Percentiles rank a stretch among this genome's conserved stretches.
phyloP scores from a whole-genome alignment of 2,797 vertebrate genomes.

The Sebastes minor region DNA sequence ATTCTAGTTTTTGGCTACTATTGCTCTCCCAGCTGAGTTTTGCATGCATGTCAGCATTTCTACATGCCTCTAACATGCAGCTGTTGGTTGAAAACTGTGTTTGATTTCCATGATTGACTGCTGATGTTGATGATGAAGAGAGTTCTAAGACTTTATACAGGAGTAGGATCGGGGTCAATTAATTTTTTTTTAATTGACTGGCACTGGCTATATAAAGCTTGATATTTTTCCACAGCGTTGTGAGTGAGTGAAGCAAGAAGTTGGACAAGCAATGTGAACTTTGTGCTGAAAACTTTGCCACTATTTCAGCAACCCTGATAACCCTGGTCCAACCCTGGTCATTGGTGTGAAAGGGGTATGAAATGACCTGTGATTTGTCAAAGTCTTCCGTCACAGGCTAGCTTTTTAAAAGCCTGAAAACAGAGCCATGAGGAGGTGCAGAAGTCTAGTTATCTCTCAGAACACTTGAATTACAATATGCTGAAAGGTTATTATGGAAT shows the following conservation, averaged over 20 bases:
- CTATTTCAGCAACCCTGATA: neutral
- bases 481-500: too few species aligned
- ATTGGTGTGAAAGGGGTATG: too few species aligned
- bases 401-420: too few species aligned
- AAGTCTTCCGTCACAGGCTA: too few species aligned
- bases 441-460: too few species aligned
- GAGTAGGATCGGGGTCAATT: neutral
- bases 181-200: neutral
- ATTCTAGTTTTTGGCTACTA: neutral
- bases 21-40: neutral
- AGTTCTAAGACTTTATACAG: neutral
- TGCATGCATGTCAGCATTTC: neutral
- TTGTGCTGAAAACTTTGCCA: neutral
- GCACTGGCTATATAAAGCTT: neutral
- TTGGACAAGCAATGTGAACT: neutral
- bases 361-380: neutral
- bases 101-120: neutral
- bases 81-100: neutral
- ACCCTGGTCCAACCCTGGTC: too few species aligned
- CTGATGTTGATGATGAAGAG: neutral
- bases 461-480: too few species aligned
- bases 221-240: neutral
- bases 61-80: neutral
- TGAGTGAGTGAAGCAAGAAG: neutral
- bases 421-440: too few species aligned